Base-by-base conservation (phyloP, 2,888 invertebrate genomes). In the Chymomyza caudatula region DNA sequence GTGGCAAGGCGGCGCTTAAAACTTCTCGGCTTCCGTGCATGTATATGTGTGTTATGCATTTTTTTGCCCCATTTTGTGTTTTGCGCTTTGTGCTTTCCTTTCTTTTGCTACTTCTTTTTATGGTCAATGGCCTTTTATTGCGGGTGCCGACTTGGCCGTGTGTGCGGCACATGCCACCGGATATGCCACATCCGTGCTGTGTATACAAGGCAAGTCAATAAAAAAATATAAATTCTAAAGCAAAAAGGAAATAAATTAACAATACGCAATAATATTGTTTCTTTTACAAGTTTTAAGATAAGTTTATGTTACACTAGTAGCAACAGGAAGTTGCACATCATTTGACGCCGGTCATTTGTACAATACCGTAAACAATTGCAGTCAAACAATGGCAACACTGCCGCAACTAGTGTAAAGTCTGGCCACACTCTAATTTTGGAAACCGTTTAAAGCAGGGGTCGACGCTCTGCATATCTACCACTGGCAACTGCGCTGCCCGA, bases 161-260 rank as follows among this genome's bases (percentile, higher is more conserved):
- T 66, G 76, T 65, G 58, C 63, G 63, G 73, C 73, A 70, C 70
- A 73, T 73, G 73, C 66, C 73, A 76, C 75, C 80, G 80, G 80
- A 81, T 71, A 79, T 75, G 67, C 75, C 73, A 83, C 80, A 81
- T 81, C 80, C 85, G 80, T 72, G 49, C 37, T 67, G 74, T 67
- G 71, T 59, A 49, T 20, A 43, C 56, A 67, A 67, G 54, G 65
- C 70, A 73, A n/a, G 74, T 76, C 73, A 75, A 75, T 76, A 71
- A 74, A 79, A 69, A 51, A 47, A 17, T 17, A 51, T 13, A 51
- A 73, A 81, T 85, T 85, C 71, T 73, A 79, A 84, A 77, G 77
- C 73, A 71, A 70, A 72, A 71, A 83, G 80, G 80, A 81, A 85
- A 81, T 81, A 83, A 83, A 81, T 85, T 85, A 85, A 79, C 83